phyloP scores from a whole-genome alignment of 2,113 vertebrate genomes.

The Lathamus discolor region DNA sequence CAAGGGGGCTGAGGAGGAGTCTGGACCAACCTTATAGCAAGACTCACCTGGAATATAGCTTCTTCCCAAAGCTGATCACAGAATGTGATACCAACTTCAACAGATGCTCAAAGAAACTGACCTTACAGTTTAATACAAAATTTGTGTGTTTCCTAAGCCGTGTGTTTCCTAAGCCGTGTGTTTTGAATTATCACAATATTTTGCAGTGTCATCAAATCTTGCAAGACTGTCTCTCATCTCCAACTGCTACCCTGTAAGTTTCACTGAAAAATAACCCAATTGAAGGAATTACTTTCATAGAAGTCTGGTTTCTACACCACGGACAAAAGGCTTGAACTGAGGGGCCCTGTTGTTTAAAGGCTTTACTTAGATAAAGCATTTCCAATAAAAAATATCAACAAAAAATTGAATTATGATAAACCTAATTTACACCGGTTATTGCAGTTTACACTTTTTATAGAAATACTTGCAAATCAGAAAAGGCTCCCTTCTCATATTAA shows the following conservation, averaged over 20 bases:
- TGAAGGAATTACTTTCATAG: neutral
- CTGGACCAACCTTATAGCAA: neutral
- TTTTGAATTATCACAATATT: neutral
- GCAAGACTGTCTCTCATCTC: neutral
- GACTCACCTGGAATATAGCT: neutral
- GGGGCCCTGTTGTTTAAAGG: neutral
- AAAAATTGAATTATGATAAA: neutral
- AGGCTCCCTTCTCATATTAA: neutral
- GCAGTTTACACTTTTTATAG: neutral
- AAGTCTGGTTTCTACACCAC: neutral
- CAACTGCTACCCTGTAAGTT: fast-evolving
- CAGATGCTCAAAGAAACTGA: neutral
- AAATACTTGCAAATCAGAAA: neutral
- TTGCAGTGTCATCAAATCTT: neutral
- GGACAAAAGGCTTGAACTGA: neutral
- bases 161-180: neutral
- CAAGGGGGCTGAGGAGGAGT: neutral
- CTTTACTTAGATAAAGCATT: neutral
- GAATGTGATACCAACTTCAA: neutral
- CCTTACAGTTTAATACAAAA: neutral
- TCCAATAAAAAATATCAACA: neutral
- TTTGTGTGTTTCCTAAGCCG: neutral
- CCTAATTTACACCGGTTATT: neutral
- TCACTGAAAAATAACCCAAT: neutral
- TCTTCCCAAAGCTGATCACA: neutral